Evolutionary conservation across 2,113 vertebrate species (phyloP).

Genomic region (Poecilia latipinna): DNA sequence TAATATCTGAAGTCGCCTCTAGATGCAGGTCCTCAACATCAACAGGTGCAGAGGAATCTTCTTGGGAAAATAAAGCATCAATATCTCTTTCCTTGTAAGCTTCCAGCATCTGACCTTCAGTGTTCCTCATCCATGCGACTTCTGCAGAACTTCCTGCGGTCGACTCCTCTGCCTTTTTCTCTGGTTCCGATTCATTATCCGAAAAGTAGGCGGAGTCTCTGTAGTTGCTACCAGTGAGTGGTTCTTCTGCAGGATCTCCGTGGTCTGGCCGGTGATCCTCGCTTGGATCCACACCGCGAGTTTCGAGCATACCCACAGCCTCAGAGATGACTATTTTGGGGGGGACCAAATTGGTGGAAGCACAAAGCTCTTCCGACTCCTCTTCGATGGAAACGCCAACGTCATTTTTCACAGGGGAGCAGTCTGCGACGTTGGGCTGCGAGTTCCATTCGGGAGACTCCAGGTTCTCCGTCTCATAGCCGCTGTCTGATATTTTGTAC

Average conservation of each 20-base stretch:
- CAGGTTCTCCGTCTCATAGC: slow-evolving; percentile 96
- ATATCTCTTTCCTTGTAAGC: slow-evolving; percentile 14
- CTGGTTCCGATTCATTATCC: slow-evolving; percentile 93
- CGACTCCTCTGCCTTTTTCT: slow-evolving; percentile 86
- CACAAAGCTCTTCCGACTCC: slow-evolving; percentile 30
- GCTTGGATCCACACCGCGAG: slow-evolving; percentile 11
- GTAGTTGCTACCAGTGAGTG: slow-evolving; percentile 78
- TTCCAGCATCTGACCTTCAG: background rate
- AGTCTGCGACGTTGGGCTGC: slow-evolving; percentile 76
- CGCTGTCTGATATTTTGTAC: slow-evolving; percentile 93
- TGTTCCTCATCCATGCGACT: slow-evolving; percentile 48
- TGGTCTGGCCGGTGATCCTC: slow-evolving; percentile 46
- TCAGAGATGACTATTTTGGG: slow-evolving; percentile 90
- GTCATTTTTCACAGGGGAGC: slow-evolving; percentile 67
- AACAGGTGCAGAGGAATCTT: slow-evolving; percentile 9
- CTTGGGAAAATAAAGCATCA: slow-evolving; percentile 25
- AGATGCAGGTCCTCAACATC: background rate
- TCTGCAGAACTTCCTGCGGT: slow-evolving; percentile 39
- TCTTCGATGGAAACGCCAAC: slow-evolving; percentile 46
- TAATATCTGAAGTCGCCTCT: slow-evolving; percentile 26
- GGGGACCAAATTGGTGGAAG: slow-evolving; percentile 53
- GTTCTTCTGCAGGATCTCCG: slow-evolving; percentile 60
- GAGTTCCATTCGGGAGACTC: slow-evolving; percentile 98
- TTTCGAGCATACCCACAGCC: slow-evolving; percentile 67
- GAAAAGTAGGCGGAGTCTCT: slow-evolving; percentile 98